phyloP scores from a whole-genome alignment of 2,113 vertebrate species.

The Dipodomys merriami region DNA sequence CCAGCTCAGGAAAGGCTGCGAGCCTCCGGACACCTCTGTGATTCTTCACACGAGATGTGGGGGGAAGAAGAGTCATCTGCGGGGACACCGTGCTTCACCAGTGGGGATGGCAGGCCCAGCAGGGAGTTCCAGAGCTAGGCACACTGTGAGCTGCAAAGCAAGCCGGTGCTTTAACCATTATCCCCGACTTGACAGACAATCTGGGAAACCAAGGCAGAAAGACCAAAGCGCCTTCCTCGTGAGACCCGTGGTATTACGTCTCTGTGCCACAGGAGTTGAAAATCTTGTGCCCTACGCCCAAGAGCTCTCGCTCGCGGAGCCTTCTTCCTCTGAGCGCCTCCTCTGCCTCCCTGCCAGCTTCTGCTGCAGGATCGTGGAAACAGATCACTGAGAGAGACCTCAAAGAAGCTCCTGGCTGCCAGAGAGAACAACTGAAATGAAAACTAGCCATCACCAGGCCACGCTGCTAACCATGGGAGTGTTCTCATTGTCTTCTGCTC shows the following conservation, averaged over 20 bases:
- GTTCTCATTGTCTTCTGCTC: background rate
- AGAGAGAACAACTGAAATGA: background rate
- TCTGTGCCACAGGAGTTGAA: background rate
- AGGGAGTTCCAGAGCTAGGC: background rate
- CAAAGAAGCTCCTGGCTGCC: background rate
- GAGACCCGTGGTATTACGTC: background rate
- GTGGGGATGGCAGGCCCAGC: background rate
- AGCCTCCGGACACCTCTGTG: background rate
- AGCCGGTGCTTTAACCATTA: background rate
- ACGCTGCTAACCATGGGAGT: too few relatives aligned
- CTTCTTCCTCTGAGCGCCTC: background rate
- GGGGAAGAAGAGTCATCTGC: background rate
- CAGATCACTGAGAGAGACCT: background rate
- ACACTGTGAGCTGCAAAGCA: background rate
- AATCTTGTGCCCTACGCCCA: background rate
- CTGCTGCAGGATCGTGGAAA: background rate
- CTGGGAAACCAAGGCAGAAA: background rate
- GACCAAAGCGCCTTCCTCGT: background rate
- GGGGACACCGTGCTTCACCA: background rate
- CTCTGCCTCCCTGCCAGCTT: background rate
- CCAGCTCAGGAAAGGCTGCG: background rate
- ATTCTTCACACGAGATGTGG: conserved; percentile 56
- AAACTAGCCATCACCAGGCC: background rate
- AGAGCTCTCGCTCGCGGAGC: background rate
- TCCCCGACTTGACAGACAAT: background rate